A percentile compares a stretch with the other conserved stretches of the same genome.
These are phyloP conservation scores for Thecophora atra DNA, from an alignment of 2,888 invertebrate species.

Conservation along the genomic window DNA sequence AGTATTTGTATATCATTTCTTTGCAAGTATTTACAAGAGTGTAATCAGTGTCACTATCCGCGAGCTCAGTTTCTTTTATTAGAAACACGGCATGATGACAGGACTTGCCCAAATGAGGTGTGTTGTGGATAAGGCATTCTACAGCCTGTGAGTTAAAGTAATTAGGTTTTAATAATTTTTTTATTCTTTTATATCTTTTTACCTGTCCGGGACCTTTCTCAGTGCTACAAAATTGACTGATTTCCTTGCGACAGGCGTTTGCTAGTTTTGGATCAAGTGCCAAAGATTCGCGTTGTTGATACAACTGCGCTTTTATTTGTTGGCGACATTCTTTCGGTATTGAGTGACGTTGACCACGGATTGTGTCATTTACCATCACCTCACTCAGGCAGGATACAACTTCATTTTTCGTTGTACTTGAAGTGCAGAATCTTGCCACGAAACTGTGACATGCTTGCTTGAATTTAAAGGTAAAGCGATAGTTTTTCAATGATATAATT, in stretches of 20 bases:
- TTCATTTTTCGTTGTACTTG: constrained; percentile 79
- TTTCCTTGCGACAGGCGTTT: constrained; percentile 82
- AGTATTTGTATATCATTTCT: constrained; percentile 86
- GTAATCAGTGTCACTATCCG: constrained; percentile 88
- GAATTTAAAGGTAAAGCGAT: constrained; percentile 92
- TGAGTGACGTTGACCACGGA: constrained; percentile 78
- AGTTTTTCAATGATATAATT: constrained; percentile 90
- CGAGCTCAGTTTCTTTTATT: constrained; percentile 84
- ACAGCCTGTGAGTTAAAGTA: constrained; percentile 70
- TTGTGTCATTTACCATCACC: constrained; percentile 88
- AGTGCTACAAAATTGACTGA: constrained; percentile 76
- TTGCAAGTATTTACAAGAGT: constrained; percentile 85
- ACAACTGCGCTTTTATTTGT: constrained; percentile 88
- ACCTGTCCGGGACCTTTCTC: constrained; percentile 73
- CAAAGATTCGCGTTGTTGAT: constrained; percentile 91
- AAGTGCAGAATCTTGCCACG: constrained; percentile 76
- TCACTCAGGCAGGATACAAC: constrained; percentile 77
- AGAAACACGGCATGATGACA: constrained; percentile 87
- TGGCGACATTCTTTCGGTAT: constrained; percentile 90
- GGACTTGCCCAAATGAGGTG: constrained; percentile 71
- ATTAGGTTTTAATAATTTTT: background rate
- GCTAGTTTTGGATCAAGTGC: constrained; percentile 86
- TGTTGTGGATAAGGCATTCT: constrained; percentile 79
- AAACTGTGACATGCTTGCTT: constrained; percentile 91
- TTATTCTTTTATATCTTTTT: constrained; percentile 45